Percentiles rank a stretch among this genome's conserved stretches.
These are phyloP conservation scores for Oopsacas minuta DNA, from an alignment of 37 sponge, comb jelly and placozoan genomes.

Conservation along the genomic window DNA sequence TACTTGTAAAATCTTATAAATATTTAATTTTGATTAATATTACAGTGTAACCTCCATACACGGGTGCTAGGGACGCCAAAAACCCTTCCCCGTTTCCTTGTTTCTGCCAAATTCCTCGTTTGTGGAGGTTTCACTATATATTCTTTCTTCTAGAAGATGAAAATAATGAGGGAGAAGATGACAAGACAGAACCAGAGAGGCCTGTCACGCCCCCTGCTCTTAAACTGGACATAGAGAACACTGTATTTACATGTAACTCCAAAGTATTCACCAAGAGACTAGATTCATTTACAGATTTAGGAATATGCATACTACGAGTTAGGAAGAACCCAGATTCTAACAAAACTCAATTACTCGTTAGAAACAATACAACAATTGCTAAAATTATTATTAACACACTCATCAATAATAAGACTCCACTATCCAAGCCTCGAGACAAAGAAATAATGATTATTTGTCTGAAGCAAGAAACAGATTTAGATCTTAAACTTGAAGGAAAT, in stretches of 20 bases:
- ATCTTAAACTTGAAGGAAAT: not conserved
- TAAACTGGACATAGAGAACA: not conserved
- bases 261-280: not conserved
- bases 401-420: not conserved
- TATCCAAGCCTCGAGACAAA: not conserved
- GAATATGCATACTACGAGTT: not conserved
- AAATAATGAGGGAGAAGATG: not conserved
- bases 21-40: too few relatives aligned
- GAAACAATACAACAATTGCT: not conserved
- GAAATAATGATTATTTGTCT: not conserved
- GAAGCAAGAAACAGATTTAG: not conserved
- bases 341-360: slow-evolving; percentile 11
- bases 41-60: too few relatives aligned
- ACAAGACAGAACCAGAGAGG: not conserved
- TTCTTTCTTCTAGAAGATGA: not conserved
- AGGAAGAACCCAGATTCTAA: not conserved
- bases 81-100: not conserved
- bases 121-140: too few relatives aligned
- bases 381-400: slow-evolving; percentile 1
- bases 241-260: not conserved
- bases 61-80: not conserved
- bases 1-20: too few relatives aligned
- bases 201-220: not conserved
- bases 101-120: too few relatives aligned
- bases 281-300: not conserved